phyloP scores from a whole-genome alignment of 1,140 invertebrate genomes.

The Lysiphlebus fabarum region DNA sequence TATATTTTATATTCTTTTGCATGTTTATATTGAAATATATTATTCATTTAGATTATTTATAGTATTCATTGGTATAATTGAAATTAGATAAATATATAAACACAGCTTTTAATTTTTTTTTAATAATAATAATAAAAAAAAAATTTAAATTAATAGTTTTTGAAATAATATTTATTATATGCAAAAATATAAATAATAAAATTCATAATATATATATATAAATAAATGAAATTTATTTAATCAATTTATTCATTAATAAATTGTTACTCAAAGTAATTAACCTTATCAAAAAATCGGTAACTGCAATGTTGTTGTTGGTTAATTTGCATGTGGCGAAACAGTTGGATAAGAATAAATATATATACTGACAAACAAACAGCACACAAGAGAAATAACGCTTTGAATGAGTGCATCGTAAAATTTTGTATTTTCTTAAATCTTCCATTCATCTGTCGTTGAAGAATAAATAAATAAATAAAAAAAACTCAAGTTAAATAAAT shows the following conservation, averaged over 20 bases:
- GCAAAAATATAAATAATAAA: neutral
- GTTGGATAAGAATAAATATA: neutral
- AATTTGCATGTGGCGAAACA: slow-evolving; percentile 9
- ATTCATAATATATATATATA: neutral
- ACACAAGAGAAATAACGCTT: slow-evolving; percentile 1
- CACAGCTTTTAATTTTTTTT: too few species aligned
- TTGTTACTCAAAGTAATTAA: too few species aligned
- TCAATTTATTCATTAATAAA: neutral
- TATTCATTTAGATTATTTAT: too few species aligned
- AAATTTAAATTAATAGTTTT: too few species aligned
- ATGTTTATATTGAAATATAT: too few species aligned
- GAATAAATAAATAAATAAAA: neutral
- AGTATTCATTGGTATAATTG: too few species aligned
- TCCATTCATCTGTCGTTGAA: slow-evolving; percentile 17
- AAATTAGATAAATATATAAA: too few species aligned
- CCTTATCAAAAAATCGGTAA: slow-evolving; percentile 1
- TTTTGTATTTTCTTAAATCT: slow-evolving; percentile 12
- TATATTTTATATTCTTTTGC: too few species aligned
- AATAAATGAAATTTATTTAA: slow-evolving; percentile 2
- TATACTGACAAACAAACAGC: slow-evolving; percentile 6
- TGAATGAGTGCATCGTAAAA: slow-evolving; percentile 21
- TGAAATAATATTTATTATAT: too few species aligned
- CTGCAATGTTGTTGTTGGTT: slow-evolving; percentile 5
- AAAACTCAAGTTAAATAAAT: neutral
- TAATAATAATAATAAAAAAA: too few species aligned